Evolutionary conservation across 1,140 invertebrate species (phyloP).

Genomic region (Schlechtendalia chinensis): DNA sequence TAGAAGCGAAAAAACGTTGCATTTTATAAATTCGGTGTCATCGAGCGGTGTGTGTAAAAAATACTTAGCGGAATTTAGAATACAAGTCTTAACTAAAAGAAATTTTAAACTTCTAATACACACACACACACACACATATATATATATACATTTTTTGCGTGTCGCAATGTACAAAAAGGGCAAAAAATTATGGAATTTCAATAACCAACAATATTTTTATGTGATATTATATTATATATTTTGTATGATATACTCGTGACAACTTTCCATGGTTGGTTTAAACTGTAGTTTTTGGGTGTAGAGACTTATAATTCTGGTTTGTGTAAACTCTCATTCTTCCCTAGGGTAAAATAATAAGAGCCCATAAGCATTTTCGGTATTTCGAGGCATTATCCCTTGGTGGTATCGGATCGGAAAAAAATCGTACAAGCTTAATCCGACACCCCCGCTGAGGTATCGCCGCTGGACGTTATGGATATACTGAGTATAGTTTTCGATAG

Average conservation of each 20-base stretch:
- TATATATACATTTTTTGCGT: too few species aligned
- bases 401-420: not conserved
- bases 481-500: conserved; percentile 9
- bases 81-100: too few species aligned
- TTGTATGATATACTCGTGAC: not conserved
- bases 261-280: not conserved
- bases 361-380: conserved; percentile 15
- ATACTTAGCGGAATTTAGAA: too few species aligned
- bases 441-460: not conserved
- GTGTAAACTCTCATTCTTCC: not conserved
- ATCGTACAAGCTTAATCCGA: not conserved
- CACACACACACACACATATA: too few species aligned
- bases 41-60: too few species aligned
- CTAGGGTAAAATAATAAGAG: conserved; percentile 18
- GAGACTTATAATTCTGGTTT: not conserved
- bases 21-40: not conserved
- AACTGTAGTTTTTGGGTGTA: not conserved
- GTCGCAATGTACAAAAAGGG: too few species aligned
- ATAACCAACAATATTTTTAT: not conserved
- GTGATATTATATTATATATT: not conserved
- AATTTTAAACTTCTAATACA: too few species aligned
- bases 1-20: too few species aligned
- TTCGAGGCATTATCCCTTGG: not conserved
- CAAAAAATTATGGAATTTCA: not conserved
- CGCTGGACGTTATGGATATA: conserved; percentile 23